These are phyloP conservation scores for Pithys albifrons DNA, from an alignment of 2,113 vertebrate species.

Conservation along the genomic window DNA sequence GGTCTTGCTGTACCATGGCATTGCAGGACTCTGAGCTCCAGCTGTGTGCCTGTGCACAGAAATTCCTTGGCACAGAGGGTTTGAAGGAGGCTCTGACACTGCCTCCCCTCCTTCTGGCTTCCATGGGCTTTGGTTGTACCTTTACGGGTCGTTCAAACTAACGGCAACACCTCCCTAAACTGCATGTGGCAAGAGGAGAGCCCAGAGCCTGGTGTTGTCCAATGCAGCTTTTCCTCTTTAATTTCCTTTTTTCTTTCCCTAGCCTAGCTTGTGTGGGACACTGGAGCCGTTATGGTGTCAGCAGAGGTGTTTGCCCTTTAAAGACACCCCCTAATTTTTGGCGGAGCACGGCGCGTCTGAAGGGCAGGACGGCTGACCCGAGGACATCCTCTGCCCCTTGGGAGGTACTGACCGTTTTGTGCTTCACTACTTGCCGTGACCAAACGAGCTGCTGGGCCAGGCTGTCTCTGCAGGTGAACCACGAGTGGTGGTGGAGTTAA, in stretches of 20 bases:
- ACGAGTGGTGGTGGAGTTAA: not conserved
- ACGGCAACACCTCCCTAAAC: not conserved
- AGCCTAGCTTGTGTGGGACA: conserved; percentile 84
- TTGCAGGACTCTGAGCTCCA: not conserved
- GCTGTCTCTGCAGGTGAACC: conserved; percentile 8
- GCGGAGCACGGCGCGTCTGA: conserved; percentile 79
- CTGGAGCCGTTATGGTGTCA: conserved; percentile 83
- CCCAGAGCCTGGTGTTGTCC: conserved; percentile 36
- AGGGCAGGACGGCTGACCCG: conserved; percentile 82
- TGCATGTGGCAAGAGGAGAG: conserved; percentile 71
- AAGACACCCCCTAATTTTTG: conserved; percentile 80
- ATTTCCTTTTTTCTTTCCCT: conserved; percentile 81
- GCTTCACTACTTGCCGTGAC: conserved; percentile 70
- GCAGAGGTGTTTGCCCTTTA: conserved; percentile 82
- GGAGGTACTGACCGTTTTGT: conserved; percentile 83
- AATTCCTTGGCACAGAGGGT: not conserved
- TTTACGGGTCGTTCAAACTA: not conserved
- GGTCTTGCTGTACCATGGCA: conserved; percentile 25
- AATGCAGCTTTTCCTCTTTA: conserved; percentile 78
- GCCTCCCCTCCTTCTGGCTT: not conserved
- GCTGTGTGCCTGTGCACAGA: not conserved
- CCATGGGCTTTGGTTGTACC: conserved; percentile 9
- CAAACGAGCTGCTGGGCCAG: conserved; percentile 17
- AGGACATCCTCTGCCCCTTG: conserved; percentile 79
- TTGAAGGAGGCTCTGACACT: not conserved